phyloP scores from a whole-genome alignment of 2,888 invertebrate genomes.

The Frankliniella fusca region DNA sequence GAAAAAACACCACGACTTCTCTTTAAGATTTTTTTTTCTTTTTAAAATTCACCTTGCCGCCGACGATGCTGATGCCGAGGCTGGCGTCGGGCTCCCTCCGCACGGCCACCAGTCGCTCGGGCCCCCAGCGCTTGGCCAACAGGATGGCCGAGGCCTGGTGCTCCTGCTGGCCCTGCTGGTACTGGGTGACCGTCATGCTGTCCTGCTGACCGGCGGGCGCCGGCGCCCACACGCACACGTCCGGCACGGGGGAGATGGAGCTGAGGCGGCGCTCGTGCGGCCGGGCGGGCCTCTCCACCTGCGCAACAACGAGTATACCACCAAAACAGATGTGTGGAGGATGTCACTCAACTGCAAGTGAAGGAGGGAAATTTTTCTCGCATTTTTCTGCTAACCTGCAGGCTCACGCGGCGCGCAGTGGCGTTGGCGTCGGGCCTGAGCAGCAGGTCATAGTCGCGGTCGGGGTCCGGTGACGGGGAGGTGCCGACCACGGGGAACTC shows the following conservation, averaged over 20 bases:
- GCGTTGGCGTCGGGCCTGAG: conserved; percentile 9
- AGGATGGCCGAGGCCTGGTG: conserved; percentile 49
- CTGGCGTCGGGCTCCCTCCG: conserved; percentile 70
- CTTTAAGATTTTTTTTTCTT: too few relatives aligned
- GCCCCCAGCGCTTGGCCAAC: conserved; percentile 76
- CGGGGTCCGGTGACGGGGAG: not conserved
- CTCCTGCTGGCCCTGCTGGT: conserved; percentile 42
- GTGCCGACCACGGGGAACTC: conserved; percentile 23
- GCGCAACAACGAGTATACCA: too few relatives aligned
- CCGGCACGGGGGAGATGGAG: not conserved
- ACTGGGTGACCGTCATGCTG: conserved; percentile 52
- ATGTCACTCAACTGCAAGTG: too few relatives aligned
- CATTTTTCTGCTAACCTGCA: not conserved
- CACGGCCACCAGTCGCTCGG: conserved; percentile 70
- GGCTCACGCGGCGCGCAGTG: not conserved
- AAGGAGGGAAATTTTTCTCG: too few relatives aligned
- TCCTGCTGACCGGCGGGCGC: conserved; percentile 39
- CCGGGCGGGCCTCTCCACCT: conserved; percentile 11
- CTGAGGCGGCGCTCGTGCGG: conserved; percentile 7
- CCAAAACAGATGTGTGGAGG: too few relatives aligned
- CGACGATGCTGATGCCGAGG: conserved; percentile 94
- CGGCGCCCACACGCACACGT: conserved; percentile 26
- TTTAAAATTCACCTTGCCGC: conserved; percentile 69
- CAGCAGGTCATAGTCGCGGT: conserved; percentile 2
- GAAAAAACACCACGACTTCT: too few relatives aligned